Evolutionary conservation across 2,113 vertebrate genomes (phyloP).

Genomic region (Thamnophis sirtalis): DNA sequence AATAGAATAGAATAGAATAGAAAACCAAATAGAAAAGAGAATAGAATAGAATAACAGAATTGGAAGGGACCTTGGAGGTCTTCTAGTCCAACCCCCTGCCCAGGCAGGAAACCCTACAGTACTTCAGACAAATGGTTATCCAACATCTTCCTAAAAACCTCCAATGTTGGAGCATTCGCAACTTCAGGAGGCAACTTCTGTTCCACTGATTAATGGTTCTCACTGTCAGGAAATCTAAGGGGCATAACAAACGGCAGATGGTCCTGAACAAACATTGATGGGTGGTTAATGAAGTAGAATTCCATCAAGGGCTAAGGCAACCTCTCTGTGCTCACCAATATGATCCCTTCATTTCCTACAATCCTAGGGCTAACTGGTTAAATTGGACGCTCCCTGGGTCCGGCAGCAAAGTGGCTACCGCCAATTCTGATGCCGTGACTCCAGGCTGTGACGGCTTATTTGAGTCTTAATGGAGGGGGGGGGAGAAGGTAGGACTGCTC

Average conservation of each 20-base stretch:
- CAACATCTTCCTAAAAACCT: too few species aligned
- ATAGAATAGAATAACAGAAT: too few species aligned
- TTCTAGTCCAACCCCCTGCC: too few species aligned
- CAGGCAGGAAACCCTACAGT: too few species aligned
- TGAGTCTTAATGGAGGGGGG: constrained; percentile 38
- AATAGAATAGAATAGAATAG: too few species aligned
- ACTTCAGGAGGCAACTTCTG: too few species aligned
- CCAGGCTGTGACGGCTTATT: constrained; percentile 34
- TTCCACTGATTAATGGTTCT: too few species aligned
- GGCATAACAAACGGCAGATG: neutral
- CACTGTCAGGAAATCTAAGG: neutral
- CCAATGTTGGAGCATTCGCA: too few species aligned
- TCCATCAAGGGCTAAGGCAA: neutral
- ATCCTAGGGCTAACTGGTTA: neutral
- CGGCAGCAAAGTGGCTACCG: constrained; percentile 3
- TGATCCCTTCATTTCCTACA: neutral
- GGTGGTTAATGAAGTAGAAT: neutral
- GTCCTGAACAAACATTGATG: neutral
- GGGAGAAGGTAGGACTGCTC: constrained; percentile 17
- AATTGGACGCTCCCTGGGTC: neutral
- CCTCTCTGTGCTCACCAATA: neutral
- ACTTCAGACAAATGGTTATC: too few species aligned
- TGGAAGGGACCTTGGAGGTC: too few species aligned
- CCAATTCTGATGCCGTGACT: constrained; percentile 23
- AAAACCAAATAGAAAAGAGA: too few species aligned